Percentiles rank a stretch among this genome's conserved stretches.
Evolutionary conservation across 2,888 invertebrate species (phyloP).

Genomic region (Steinernema hermaphroditum): DNA sequence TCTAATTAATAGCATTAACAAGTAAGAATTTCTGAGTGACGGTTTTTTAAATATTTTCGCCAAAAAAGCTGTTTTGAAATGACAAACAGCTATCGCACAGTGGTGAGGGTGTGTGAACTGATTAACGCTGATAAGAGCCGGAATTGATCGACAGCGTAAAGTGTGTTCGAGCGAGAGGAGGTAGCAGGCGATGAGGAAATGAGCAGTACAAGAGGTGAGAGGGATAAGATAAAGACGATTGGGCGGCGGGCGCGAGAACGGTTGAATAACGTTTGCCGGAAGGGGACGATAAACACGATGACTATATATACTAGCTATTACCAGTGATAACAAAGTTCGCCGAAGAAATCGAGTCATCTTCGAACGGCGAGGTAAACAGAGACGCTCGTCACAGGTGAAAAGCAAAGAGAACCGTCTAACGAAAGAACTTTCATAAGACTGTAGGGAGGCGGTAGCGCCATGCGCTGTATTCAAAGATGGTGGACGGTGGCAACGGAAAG

Average conservation of each 20-base stretch:
- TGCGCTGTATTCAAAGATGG: too few species aligned
- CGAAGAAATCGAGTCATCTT: too few species aligned
- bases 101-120: constrained; percentile 12
- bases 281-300: too few species aligned
- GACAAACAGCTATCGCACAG: neutral
- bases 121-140: constrained; percentile 16
- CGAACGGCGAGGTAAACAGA: too few species aligned
- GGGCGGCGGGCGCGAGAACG: constrained; percentile 3
- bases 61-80: neutral
- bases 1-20: too few species aligned
- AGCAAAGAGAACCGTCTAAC: too few species aligned
- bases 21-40: too few species aligned
- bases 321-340: too few species aligned
- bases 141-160: constrained; percentile 8
- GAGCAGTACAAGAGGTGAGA: constrained; percentile 4
- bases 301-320: too few species aligned
- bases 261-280: neutral
- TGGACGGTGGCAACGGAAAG: neutral
- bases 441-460: too few species aligned
- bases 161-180: constrained; percentile 4
- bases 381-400: too few species aligned
- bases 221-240: constrained; percentile 24
- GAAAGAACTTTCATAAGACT: too few species aligned
- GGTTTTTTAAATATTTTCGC: neutral
- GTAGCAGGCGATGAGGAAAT: neutral